Conservation (phyloP, 2,888 invertebrate species). For the Pachymerium ferrugineum region DNA sequence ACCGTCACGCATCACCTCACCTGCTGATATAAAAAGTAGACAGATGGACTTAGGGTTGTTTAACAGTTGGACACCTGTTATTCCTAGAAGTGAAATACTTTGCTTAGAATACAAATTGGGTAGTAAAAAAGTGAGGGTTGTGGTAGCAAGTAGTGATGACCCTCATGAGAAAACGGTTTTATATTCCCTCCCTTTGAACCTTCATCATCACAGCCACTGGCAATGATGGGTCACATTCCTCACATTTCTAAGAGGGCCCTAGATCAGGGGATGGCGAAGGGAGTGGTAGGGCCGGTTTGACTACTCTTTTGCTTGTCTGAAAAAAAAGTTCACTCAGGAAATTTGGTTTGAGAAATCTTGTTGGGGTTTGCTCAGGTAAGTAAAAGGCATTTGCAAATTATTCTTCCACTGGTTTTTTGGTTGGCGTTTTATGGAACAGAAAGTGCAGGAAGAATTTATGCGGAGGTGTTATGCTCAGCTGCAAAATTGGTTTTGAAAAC, state of each 20-base stretch:
- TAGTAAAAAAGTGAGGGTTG: neutral
- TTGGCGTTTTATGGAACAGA: too few species aligned
- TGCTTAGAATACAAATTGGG: too few species aligned
- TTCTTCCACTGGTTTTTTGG: too few species aligned
- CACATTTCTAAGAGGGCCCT: slow-evolving; percentile 6
- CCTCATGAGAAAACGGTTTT: too few species aligned
- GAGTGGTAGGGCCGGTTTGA: slow-evolving; percentile 22
- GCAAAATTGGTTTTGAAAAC: slow-evolving; percentile 8
- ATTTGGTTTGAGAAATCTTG: neutral
- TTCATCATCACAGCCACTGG: slow-evolving; percentile 4
- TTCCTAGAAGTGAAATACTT: neutral
- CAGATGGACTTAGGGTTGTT: neutral
- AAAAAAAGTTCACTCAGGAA: neutral
- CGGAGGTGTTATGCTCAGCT: too few species aligned
- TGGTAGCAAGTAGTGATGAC: neutral
- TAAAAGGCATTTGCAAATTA: too few species aligned
- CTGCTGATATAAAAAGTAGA: slow-evolving; percentile 4
- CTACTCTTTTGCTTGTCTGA: slow-evolving; percentile 6
- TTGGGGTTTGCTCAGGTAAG: neutral
- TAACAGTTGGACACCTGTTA: slow-evolving; percentile 11
- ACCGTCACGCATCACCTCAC: slow-evolving; percentile 16
- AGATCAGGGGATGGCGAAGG: too few species aligned
- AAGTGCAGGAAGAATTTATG: too few species aligned
- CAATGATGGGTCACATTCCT: slow-evolving; percentile 17
- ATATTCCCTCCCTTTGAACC: neutral